phyloP scores from a whole-genome alignment of 2,113 vertebrate species.

The Microtus ochrogaster region DNA sequence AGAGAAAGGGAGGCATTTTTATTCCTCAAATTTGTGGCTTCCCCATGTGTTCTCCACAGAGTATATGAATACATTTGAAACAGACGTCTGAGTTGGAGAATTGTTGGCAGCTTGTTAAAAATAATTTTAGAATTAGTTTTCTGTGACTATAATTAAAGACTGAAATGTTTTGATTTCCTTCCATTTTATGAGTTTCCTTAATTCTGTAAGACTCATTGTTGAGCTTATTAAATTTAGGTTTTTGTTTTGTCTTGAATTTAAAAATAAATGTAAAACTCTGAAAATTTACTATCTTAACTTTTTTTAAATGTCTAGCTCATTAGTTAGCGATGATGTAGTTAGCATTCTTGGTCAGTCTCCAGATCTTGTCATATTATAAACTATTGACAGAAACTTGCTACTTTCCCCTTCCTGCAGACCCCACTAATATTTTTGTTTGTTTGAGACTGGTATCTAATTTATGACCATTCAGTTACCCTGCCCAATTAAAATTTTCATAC shows the following conservation, averaged over 20 bases:
- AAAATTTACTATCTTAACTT: not conserved
- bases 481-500: not conserved
- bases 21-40: not conserved
- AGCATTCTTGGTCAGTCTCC: not conserved
- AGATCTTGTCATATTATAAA: not conserved
- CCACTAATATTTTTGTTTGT: not conserved
- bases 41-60: not conserved
- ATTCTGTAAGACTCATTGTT: not conserved
- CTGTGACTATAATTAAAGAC: not conserved
- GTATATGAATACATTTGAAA: not conserved
- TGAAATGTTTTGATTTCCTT: not conserved
- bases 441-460: not conserved
- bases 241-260: not conserved
- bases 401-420: not conserved
- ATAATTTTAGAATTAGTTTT: constrained; percentile 30
- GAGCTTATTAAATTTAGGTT: not conserved
- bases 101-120: not conserved
- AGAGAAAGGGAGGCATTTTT: not conserved
- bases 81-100: constrained; percentile 19
- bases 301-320: constrained; percentile 18
- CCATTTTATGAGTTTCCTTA: not conserved
- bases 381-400: not conserved
- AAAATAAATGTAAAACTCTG: not conserved
- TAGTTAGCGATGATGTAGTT: not conserved
- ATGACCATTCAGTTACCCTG: not conserved